phyloP scores from a whole-genome alignment of 2,113 vertebrate species.

The Mesitornis unicolor region DNA sequence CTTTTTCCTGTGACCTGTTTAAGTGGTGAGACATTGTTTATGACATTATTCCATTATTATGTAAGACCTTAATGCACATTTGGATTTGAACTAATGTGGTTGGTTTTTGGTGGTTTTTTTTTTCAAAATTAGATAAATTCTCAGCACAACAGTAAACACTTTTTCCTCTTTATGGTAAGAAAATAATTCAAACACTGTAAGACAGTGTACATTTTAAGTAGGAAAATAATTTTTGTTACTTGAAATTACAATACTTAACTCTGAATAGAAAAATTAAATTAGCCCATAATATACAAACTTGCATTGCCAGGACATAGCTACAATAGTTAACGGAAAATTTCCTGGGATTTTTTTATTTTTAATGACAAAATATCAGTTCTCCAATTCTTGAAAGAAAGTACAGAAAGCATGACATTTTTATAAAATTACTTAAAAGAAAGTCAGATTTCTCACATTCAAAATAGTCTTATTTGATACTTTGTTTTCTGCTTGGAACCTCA shows the following conservation, averaged over 20 bases:
- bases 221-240: neutral
- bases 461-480: neutral
- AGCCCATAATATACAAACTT: neutral
- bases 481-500: neutral
- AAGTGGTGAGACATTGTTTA: too few species aligned
- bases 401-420: neutral
- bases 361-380: neutral
- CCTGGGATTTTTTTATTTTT: neutral
- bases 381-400: neutral
- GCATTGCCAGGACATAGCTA: neutral
- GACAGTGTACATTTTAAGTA: accelerated
- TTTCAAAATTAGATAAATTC: neutral
- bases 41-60: too few species aligned
- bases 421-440: neutral
- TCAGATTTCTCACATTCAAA: neutral
- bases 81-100: neutral
- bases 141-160: neutral
- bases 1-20: too few species aligned
- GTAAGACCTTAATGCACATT: neutral
- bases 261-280: neutral
- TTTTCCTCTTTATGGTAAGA: neutral
- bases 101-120: neutral
- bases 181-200: neutral
- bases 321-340: neutral
- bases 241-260: neutral